Conservation (phyloP, 2,113 vertebrate genomes). For the Microcebus lehilahytsara region DNA sequence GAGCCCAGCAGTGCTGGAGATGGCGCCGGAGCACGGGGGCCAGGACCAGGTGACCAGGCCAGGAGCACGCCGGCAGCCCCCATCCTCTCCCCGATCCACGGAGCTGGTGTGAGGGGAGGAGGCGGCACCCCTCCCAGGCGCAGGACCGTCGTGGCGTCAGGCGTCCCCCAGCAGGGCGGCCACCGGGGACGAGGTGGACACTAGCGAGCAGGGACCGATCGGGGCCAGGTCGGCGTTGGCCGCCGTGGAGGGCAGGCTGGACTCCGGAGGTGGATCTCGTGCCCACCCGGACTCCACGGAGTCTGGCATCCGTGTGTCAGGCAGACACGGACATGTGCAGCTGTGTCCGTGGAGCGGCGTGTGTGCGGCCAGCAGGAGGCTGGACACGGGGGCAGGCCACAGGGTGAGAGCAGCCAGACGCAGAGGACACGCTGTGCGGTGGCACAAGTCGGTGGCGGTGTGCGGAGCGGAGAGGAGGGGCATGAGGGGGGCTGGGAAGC, state of each 20-base stretch:
- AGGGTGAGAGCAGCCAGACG: no score
- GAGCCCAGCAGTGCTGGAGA: accelerated
- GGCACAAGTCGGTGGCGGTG: background rate
- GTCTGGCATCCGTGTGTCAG: background rate
- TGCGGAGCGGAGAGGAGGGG: background rate
- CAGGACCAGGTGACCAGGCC: accelerated
- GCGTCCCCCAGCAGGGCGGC: background rate
- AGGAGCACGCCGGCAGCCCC: background rate
- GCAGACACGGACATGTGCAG: background rate
- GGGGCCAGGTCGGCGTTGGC: background rate
- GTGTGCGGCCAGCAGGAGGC: background rate
- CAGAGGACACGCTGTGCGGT: background rate
- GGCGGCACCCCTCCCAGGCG: background rate
- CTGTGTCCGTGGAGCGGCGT: background rate
- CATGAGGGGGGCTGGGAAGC: background rate
- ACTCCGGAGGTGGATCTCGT: background rate
- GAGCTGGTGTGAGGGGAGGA: background rate
- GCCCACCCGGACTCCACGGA: background rate
- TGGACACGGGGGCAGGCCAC: background rate
- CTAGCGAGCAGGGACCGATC: background rate
- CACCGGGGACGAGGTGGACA: background rate
- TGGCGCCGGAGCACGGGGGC: accelerated
- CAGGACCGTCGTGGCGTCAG: background rate
- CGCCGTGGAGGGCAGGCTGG: background rate
- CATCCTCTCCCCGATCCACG: background rate